Base-by-base conservation (phyloP, 2,888 invertebrate genomes). In the Xestoiulus laeticollis region DNA sequence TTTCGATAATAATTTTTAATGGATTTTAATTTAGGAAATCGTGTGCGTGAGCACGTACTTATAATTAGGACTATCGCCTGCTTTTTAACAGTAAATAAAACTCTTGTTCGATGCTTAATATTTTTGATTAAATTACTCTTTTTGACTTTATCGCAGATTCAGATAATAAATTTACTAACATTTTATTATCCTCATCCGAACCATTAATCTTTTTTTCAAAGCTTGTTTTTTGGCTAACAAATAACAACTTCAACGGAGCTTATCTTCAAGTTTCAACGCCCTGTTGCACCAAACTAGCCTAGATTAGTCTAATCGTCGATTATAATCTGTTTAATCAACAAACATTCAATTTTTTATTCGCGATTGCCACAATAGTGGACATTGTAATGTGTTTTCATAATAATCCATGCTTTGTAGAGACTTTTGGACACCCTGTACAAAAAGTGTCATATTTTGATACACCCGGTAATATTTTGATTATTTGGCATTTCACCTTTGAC, bases 21-120 rank as follows among this genome's bases (percentile, higher is more conserved):
- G 53, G 53, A 59, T 59, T 59, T 59, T 59, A 59, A 59, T 59
- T 59, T 59, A n/a, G 16, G n/a, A 59, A n/a, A 59, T 59, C 53
- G 53, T 59, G 53, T n/a, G 19, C n/a, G 5, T 59, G 53, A n/a
- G 53, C 53, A 48, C 48, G 48, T 59, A 59, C 53, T 59, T n/a
- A 4, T n/a, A 19, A 59, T 59, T 59, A 59, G n/a, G 53, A 19
- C 53, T n/a, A 59, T 48, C 48, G 48, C 48, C 19, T 48, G 10
- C 3, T n/a, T 48, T 38, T 3, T 19, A 48, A 48, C 48, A 16
- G 16, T 14, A 59, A 59, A n/a, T 59, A 19, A 59, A 59, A 19
- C 53, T 38, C 33, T 38, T 38, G 38, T 38, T 38, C 0, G 38
- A 19, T 48, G 48, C 48, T 48, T n/a, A 48, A 59, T n/a, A 19